Evolutionary conservation across 1,140 invertebrate genomes (phyloP).

Genomic region (Lamellibrachia luymesi): DNA sequence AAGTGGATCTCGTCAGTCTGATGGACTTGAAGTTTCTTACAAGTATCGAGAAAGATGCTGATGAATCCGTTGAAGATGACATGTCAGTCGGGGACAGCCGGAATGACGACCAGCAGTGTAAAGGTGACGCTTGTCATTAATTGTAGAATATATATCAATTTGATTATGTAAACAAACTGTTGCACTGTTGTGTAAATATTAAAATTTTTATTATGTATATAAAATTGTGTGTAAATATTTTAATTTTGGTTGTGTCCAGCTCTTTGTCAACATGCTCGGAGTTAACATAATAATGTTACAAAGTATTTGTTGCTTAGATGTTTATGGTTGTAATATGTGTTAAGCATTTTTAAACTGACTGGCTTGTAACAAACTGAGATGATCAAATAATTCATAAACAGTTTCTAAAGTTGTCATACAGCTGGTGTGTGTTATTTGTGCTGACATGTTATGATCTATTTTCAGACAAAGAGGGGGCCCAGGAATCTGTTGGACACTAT

Average conservation of each 20-base stretch:
- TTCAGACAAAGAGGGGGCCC: neutral
- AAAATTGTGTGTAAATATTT: too few species aligned
- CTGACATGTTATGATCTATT: neutral
- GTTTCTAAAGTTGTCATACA: neutral
- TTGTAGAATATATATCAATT: too few species aligned
- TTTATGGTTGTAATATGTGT: neutral
- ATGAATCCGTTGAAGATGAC: constrained; percentile 16
- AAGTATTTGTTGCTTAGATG: neutral
- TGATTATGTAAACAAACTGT: too few species aligned
- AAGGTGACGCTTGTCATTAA: neutral
- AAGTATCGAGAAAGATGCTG: neutral
- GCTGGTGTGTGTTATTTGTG: neutral
- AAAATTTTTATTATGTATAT: too few species aligned
- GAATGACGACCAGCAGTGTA: neutral
- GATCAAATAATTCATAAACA: neutral
- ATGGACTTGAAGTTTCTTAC: constrained; percentile 24
- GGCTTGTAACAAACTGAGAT: neutral
- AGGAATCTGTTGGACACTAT: neutral
- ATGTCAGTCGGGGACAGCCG: neutral
- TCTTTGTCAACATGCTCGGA: too few species aligned
- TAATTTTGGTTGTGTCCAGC: too few species aligned
- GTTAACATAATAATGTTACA: too few species aligned
- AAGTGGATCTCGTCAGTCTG: constrained; percentile 28
- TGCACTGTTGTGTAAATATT: too few species aligned
- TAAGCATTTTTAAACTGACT: neutral